phyloP scores from a whole-genome alignment of 2,797 vertebrate genomes.

The Paguma larvata region DNA sequence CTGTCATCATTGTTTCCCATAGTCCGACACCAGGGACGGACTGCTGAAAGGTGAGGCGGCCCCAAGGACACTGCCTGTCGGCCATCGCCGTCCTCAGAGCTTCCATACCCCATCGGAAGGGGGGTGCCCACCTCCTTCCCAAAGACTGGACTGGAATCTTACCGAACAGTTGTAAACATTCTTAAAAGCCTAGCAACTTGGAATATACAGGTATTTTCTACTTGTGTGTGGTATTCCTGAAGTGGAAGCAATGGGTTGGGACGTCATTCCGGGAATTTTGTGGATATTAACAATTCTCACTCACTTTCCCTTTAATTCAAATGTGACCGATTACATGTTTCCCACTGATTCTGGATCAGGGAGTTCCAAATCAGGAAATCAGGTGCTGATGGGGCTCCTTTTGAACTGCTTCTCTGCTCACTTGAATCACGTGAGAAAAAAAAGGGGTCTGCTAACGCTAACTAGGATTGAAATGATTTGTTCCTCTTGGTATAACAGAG shows the following conservation, averaged over 20 bases:
- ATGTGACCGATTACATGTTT: neutral
- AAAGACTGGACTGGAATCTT: conserved; percentile 56
- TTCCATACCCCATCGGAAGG: neutral
- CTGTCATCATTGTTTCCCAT: conserved; percentile 26
- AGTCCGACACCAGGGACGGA: conserved; percentile 76
- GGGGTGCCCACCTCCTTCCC: neutral
- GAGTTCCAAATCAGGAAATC: neutral
- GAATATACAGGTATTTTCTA: neutral
- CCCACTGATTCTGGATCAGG: neutral
- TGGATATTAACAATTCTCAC: neutral
- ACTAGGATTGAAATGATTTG: neutral
- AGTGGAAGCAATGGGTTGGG: neutral
- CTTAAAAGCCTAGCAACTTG: neutral
- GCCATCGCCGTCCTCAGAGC: conserved; percentile 2
- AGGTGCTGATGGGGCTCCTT: neutral
- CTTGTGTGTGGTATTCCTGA: neutral
- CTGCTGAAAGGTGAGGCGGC: conserved; percentile 67
- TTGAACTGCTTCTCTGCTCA: neutral
- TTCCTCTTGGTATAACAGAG: neutral
- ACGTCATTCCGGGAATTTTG: neutral
- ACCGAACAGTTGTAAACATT: conserved; percentile 23
- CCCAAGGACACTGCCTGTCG: neutral
- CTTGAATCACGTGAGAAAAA: neutral
- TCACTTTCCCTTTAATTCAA: neutral
- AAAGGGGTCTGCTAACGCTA: neutral